Conservation (phyloP, 2,888 invertebrate species). For the Diloba caeruleocephala region DNA sequence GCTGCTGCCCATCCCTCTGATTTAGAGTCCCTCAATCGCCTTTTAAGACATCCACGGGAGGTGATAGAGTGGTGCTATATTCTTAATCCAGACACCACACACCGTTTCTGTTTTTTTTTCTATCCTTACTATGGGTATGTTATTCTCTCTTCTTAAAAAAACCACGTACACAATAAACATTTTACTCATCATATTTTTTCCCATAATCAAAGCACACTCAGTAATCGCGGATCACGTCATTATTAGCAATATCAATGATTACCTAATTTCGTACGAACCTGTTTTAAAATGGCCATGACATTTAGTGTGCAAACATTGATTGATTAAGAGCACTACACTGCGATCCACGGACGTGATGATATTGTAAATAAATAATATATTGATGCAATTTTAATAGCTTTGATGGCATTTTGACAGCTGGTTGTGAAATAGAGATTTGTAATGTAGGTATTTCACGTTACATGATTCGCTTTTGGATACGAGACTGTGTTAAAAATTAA, state of each 20-base stretch:
- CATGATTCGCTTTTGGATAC: no score
- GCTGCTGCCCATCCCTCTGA: no score
- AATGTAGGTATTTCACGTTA: no score
- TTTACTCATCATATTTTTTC: not conserved
- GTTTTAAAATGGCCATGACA: conserved; percentile 49
- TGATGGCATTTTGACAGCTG: conserved; percentile 17
- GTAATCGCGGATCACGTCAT: conserved; percentile 24
- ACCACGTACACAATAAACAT: not conserved
- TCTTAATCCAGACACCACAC: no score
- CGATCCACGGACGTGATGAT: conserved; percentile 18
- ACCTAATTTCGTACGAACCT: conserved; percentile 35
- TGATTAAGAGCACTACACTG: conserved; percentile 46
- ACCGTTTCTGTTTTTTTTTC: no score
- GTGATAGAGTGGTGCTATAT: no score
- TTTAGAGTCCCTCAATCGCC: no score
- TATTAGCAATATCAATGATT: conserved; percentile 31
- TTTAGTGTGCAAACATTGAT: conserved; percentile 54
- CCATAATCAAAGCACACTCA: conserved; percentile 20
- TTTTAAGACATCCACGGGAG: no score
- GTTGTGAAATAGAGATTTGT: conserved; percentile 19
- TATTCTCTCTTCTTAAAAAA: no score
- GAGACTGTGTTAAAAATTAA: no score
- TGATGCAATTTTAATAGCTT: conserved; percentile 25
- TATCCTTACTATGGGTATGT: no score
- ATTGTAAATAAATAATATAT: conserved; percentile 25